Evolutionary conservation across 92 coral and sea anemone species (phyloP).

Genomic region (Phymanthus crucifer): DNA sequence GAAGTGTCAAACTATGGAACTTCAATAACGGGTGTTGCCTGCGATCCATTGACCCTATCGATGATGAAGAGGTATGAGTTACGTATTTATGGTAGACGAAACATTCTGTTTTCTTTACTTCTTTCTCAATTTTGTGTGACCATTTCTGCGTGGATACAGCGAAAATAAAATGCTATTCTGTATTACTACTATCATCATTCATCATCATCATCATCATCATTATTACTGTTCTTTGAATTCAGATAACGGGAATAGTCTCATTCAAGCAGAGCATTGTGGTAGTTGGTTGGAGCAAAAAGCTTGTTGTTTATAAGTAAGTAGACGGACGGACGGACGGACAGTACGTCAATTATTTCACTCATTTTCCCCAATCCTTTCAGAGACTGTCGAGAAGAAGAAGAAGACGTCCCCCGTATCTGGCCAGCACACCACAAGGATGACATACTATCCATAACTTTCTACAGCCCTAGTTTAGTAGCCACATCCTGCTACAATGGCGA

Average conservation of each 20-base stretch:
- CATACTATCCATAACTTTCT: constrained; percentile 82
- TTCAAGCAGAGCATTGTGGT: constrained; percentile 89
- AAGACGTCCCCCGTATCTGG: constrained; percentile 92
- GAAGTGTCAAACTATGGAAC: constrained; percentile 95
- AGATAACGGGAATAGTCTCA: constrained; percentile 92
- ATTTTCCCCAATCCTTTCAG: constrained; percentile 13
- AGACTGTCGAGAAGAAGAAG: constrained; percentile 85
- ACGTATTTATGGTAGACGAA: no score
- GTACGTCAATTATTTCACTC: not conserved
- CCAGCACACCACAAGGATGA: constrained; percentile 87
- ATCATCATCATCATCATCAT: no score
- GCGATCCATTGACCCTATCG: constrained; percentile 67
- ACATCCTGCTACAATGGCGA: constrained; percentile 95
- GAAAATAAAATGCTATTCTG: no score
- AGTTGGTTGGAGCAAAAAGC: constrained; percentile 93
- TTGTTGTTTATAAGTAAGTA: constrained; percentile 74
- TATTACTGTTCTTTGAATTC: not conserved
- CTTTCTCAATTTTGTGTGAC: no score
- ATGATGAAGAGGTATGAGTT: constrained; percentile 83
- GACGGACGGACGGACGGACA: not conserved
- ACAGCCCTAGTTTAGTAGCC: constrained; percentile 80
- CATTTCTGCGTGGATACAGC: no score
- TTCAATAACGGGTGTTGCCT: constrained; percentile 94
- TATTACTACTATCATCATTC: not conserved
- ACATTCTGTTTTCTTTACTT: no score